Percentiles rank a stretch among this genome's conserved stretches.
phyloP scores from a whole-genome alignment of 2,797 vertebrate genomes.

The Choloepus didactylus region DNA sequence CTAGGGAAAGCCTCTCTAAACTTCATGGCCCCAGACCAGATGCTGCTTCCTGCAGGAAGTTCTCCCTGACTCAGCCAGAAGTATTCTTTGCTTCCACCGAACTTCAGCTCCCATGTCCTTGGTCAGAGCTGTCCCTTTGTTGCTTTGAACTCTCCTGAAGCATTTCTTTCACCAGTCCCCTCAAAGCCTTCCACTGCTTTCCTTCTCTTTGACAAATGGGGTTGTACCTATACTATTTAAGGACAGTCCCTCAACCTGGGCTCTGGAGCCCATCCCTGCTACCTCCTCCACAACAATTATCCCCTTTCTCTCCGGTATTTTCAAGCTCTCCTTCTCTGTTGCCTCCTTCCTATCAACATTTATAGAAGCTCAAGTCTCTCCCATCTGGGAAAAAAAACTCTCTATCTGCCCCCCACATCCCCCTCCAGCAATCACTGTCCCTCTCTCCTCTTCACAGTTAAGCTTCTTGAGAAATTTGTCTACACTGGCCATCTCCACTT shows the following conservation, averaged over 20 bases:
- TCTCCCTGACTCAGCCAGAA: conserved; percentile 42
- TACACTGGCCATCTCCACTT: conserved; percentile 79
- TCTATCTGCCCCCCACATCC: conserved; percentile 80
- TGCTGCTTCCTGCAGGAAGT: conserved; percentile 50
- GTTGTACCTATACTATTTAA: conserved; percentile 60
- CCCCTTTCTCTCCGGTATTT: conserved; percentile 64
- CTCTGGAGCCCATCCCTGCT: conserved; percentile 48
- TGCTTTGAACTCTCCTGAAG: conserved; percentile 55
- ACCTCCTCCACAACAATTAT: conserved; percentile 72
- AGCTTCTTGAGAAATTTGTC: conserved; percentile 78
- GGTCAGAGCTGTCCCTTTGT: not conserved
- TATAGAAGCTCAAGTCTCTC: conserved; percentile 80
- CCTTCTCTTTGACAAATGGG: conserved; percentile 55
- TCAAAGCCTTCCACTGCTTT: not conserved
- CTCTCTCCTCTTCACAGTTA: conserved; percentile 77
- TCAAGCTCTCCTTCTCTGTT: conserved; percentile 73
- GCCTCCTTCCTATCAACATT: conserved; percentile 80
- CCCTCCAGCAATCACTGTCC: conserved; percentile 73
- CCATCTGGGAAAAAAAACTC: conserved; percentile 81
- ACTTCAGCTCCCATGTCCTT: conserved; percentile 26
- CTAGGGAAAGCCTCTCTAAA: conserved; percentile 33
- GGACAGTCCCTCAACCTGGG: conserved; percentile 42
- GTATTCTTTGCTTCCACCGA: conserved; percentile 48
- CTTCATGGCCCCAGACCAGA: conserved; percentile 40
- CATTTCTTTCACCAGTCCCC: not conserved